Evolutionary conservation across 1,140 invertebrate genomes (phyloP).

Genomic region (Conus ventricosus): DNA sequence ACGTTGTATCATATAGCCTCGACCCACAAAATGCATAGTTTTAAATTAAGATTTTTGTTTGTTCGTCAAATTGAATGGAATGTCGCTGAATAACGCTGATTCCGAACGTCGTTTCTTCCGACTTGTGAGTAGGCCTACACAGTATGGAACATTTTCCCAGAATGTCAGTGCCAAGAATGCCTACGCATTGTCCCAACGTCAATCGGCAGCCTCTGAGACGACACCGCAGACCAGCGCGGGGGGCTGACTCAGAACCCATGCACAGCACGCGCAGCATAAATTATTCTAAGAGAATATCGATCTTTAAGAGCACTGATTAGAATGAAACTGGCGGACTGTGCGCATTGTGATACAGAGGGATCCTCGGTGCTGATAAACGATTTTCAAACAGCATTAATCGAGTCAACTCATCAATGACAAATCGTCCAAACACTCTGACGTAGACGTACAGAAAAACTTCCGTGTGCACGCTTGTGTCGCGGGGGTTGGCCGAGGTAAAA

Average conservation of each 20-base stretch:
- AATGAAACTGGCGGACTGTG: background rate
- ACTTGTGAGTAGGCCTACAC: too few relatives aligned
- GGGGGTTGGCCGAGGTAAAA: background rate
- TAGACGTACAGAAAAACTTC: background rate
- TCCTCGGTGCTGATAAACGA: background rate
- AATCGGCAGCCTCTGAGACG: background rate
- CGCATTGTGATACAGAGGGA: background rate
- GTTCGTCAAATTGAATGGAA: too few relatives aligned
- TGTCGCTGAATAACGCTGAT: too few relatives aligned
- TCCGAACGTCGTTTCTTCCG: too few relatives aligned
- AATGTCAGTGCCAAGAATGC: too few relatives aligned
- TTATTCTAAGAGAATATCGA: background rate
- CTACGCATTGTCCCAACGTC: background rate
- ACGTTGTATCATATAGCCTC: too few relatives aligned
- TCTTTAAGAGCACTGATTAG: background rate
- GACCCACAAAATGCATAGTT: too few relatives aligned
- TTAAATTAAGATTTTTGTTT: too few relatives aligned
- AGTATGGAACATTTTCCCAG: too few relatives aligned
- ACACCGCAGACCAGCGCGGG: background rate
- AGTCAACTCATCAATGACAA: background rate
- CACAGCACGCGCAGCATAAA: conserved; percentile 5
- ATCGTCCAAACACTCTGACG: background rate
- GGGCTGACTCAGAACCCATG: conserved; percentile 1
- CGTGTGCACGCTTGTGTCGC: background rate
- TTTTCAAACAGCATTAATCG: background rate